Percentiles rank a stretch among this genome's conserved stretches.
Conservation (phyloP, 1,140 invertebrate genomes). For the Acyrthosiphon pisum region DNA sequence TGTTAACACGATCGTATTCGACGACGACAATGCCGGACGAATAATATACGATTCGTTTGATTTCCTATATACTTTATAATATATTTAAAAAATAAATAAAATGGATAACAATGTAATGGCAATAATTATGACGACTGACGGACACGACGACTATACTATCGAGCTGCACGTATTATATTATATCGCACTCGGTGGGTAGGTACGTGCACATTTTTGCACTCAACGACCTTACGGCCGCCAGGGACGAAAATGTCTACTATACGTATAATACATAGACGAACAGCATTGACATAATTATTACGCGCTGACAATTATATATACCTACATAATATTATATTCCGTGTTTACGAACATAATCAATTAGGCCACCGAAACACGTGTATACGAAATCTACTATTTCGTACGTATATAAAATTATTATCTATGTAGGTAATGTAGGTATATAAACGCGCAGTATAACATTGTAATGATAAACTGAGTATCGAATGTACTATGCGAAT, state of each 20-base stretch:
- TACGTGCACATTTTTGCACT: constrained; percentile 8
- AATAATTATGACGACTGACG: neutral
- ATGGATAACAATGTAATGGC: neutral
- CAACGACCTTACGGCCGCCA: constrained; percentile 31
- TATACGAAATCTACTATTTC: neutral
- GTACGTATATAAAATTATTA: too few relatives aligned
- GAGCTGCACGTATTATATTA: neutral
- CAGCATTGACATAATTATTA: neutral
- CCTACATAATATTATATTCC: neutral
- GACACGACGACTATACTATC: neutral
- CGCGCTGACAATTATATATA: neutral
- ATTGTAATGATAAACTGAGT: neutral
- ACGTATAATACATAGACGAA: neutral
- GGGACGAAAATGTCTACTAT: neutral
- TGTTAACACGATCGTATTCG: constrained; percentile 13
- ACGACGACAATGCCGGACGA: neutral
- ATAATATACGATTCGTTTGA: neutral
- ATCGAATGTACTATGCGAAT: neutral
- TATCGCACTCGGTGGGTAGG: neutral
- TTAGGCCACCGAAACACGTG: neutral
- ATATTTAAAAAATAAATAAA: neutral
- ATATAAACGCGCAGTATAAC: neutral
- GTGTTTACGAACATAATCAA: constrained; percentile 1
- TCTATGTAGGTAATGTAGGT: too few relatives aligned
- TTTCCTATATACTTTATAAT: neutral